A percentile compares a stretch with the other conserved stretches of the same genome.
These are phyloP conservation scores for Oenanthe oenanthe DNA, from an alignment of 2,113 vertebrate species.

Conservation along the genomic window DNA sequence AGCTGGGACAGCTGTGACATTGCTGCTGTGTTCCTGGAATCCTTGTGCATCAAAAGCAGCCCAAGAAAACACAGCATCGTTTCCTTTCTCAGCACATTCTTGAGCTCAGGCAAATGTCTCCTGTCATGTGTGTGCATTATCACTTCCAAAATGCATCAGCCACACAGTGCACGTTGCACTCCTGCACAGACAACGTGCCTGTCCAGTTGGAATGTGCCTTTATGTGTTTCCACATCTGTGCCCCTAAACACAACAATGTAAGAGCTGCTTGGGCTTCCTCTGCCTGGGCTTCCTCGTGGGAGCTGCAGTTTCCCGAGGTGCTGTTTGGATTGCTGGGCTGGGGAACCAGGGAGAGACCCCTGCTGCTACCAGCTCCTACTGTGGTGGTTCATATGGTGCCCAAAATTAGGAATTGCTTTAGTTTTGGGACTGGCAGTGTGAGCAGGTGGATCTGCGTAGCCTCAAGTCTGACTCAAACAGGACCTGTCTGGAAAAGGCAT, in stretches of 20 bases:
- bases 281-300: not conserved
- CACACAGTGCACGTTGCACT: rapidly evolving
- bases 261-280: not conserved
- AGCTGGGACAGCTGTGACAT: not conserved
- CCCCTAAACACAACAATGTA: not conserved
- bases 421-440: not conserved
- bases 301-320: not conserved
- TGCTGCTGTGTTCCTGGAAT: not conserved
- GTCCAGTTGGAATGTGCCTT: not conserved
- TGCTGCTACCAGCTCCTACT: not conserved
- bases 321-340: not conserved
- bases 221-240: not conserved
- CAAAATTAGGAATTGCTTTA: not conserved
- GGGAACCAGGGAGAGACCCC: not conserved
- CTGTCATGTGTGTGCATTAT: not conserved
- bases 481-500: not conserved
- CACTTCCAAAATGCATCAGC: not conserved
- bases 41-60: not conserved
- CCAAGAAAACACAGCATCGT: rapidly evolving
- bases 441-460: not conserved
- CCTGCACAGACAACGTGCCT: not conserved
- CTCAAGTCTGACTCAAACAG: not conserved
- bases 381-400: rapidly evolving
- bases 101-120: not conserved
- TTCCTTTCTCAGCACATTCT: not conserved